Evolutionary conservation across 2,113 vertebrate genomes (phyloP).

Genomic region (Dasyurus viverrinus): DNA sequence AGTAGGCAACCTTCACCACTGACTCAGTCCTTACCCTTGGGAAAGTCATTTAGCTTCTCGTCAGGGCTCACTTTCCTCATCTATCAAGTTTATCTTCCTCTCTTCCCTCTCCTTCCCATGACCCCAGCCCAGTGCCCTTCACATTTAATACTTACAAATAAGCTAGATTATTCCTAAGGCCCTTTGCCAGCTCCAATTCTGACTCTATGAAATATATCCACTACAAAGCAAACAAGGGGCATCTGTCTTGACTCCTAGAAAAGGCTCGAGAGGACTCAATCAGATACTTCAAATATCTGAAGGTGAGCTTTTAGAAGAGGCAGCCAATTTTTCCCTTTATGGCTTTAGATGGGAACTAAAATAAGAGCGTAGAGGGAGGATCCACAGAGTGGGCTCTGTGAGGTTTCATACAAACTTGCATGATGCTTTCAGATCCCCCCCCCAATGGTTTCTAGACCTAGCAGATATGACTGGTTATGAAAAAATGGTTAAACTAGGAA

Average conservation of each 20-base stretch:
- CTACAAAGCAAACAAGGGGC: neutral
- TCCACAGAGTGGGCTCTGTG: neutral
- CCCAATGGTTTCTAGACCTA: neutral
- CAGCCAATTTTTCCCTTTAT: neutral
- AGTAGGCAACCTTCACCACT: neutral
- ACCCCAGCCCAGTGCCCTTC: neutral
- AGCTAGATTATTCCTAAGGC: neutral
- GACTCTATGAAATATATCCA: neutral
- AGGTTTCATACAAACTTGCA: neutral
- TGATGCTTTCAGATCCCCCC: neutral
- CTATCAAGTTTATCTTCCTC: neutral
- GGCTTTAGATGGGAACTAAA: neutral
- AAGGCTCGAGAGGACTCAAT: neutral
- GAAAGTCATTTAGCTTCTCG: neutral
- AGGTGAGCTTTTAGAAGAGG: neutral
- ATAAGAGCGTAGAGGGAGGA: neutral
- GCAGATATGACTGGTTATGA: neutral
- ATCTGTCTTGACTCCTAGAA: neutral
- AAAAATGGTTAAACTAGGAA: neutral
- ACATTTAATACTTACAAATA: neutral
- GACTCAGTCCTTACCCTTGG: neutral
- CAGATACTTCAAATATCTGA: neutral
- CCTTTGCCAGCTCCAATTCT: neutral
- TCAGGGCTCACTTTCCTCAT: constrained; percentile 22
- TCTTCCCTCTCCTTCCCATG: neutral